Percentiles rank a stretch among this genome's conserved stretches.
Conservation (phyloP, 2,888 invertebrate species). For the Dryadula phaetusa region DNA sequence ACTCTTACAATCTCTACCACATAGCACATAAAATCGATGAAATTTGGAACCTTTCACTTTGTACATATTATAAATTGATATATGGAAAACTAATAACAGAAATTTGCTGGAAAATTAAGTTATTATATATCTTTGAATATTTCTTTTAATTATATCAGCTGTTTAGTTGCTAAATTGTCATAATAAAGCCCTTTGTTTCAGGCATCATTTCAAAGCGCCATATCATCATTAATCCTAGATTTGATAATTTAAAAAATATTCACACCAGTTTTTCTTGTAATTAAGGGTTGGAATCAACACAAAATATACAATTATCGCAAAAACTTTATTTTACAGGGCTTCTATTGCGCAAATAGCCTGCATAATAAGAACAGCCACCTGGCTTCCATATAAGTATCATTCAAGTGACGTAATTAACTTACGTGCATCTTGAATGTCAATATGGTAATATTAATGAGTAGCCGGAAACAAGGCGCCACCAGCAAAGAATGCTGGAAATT, state of each 20-base stretch:
- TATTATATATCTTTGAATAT: neutral
- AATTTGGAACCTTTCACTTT: too few relatives aligned
- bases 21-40: too few relatives aligned
- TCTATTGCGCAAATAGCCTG: slow-evolving; percentile 48
- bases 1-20: too few relatives aligned
- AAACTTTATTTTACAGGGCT: slow-evolving; percentile 40
- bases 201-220: too few relatives aligned
- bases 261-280: neutral
- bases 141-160: neutral
- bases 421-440: slow-evolving; percentile 47
- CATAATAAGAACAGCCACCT: slow-evolving; percentile 46
- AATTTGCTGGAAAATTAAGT: too few relatives aligned
- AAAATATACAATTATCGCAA: slow-evolving; percentile 11
- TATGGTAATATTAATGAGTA: slow-evolving; percentile 44
- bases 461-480: slow-evolving; percentile 42
- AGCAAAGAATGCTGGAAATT: slow-evolving; percentile 31
- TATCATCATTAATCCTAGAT: too few relatives aligned
- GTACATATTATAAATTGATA: neutral
- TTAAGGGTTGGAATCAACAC: neutral
- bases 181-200: neutral
- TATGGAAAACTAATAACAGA: too few relatives aligned
- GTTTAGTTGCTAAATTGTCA: neutral
- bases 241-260: too few relatives aligned
- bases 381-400: slow-evolving; percentile 49
- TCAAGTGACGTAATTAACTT: slow-evolving; percentile 49